Conservation (phyloP, 2,113 vertebrate species). For the Gulo gulo region DNA sequence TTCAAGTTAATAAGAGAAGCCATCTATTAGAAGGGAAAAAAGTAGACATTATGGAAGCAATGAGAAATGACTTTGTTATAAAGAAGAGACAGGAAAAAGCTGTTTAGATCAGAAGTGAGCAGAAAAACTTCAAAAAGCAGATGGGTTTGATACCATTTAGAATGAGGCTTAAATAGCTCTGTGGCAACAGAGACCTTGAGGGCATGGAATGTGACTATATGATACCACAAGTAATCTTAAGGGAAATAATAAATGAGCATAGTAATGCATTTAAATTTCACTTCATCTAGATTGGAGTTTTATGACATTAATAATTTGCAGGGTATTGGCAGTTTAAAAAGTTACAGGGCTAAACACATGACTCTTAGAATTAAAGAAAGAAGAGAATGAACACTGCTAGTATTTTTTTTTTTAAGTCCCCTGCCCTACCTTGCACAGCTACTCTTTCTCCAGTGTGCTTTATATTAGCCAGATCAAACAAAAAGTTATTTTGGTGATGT, state of each 20-base stretch:
- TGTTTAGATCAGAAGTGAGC: not conserved
- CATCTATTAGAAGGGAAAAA: not conserved
- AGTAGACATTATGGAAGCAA: not conserved
- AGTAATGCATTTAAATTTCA: not conserved
- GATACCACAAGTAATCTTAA: not conserved
- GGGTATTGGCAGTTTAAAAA: not conserved
- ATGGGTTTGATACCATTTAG: not conserved
- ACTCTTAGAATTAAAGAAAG: not conserved
- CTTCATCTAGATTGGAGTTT: not conserved
- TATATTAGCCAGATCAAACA: not conserved
- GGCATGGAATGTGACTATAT: not conserved
- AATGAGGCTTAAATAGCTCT: not conserved
- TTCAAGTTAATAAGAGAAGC: not conserved
- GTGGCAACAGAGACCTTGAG: not conserved
- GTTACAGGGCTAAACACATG: not conserved
- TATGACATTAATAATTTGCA: not conserved
- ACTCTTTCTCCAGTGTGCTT: not conserved
- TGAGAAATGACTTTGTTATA: not conserved
- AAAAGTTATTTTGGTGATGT: slow-evolving; percentile 7
- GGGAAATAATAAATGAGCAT: not conserved
- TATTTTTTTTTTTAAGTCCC: not conserved
- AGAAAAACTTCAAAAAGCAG: not conserved
- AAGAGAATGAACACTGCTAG: not conserved
- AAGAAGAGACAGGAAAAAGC: not conserved
- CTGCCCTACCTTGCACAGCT: not conserved